phyloP scores from a whole-genome alignment of 1,140 invertebrate genomes.

The Globodera rostochiensis region DNA sequence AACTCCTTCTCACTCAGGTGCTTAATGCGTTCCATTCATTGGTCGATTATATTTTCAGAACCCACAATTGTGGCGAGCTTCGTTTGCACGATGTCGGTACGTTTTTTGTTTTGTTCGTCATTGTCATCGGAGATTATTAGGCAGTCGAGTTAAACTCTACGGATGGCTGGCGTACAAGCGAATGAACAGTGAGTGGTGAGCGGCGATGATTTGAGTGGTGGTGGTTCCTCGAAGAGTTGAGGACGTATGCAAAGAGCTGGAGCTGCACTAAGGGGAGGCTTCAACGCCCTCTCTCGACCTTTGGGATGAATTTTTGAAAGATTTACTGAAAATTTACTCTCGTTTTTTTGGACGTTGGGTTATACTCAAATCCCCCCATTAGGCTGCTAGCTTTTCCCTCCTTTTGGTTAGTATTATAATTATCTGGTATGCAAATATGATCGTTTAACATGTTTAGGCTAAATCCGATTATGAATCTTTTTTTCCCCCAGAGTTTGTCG shows the following conservation, averaged over 20 bases:
- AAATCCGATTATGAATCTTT: neutral
- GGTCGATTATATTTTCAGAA: constrained; percentile 3
- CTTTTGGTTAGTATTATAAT: too few species aligned
- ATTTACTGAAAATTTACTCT: too few species aligned
- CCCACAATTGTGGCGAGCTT: constrained; percentile 55
- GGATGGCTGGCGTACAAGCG: constrained; percentile 48
- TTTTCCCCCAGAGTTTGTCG: constrained; percentile 35
- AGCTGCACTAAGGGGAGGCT: too few species aligned
- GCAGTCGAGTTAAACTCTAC: constrained; percentile 44
- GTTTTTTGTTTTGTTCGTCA: constrained; percentile 11
- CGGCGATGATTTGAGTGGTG: too few species aligned
- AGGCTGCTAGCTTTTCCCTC: too few species aligned
- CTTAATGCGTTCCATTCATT: neutral
- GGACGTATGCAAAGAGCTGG: too few species aligned
- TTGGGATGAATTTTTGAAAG: too few species aligned
- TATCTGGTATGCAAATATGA: too few species aligned
- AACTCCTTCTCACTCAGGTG: neutral
- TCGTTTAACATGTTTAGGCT: neutral
- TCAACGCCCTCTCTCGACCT: too few species aligned
- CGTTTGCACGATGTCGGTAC: constrained; percentile 42
- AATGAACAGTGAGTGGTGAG: constrained; percentile 23
- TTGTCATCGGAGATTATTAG: constrained; percentile 11
- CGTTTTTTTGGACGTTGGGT: too few species aligned
- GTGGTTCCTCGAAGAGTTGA: too few species aligned
- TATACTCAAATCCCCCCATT: too few species aligned